Percentiles rank a stretch among this genome's conserved stretches.
phyloP scores from a whole-genome alignment of 2,888 invertebrate genomes.

The Seira musarum region DNA sequence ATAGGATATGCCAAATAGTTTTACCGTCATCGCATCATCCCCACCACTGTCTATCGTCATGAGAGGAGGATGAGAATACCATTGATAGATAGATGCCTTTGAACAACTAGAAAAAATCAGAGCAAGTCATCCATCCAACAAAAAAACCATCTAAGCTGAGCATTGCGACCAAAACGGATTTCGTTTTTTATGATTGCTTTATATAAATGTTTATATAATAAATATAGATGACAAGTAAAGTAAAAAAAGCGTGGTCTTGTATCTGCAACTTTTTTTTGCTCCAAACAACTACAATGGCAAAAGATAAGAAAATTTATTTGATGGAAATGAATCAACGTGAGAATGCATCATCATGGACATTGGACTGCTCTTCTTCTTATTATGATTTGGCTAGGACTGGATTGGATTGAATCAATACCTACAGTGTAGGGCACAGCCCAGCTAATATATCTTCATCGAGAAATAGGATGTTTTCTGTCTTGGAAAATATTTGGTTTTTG shows the following conservation, averaged over 20 bases:
- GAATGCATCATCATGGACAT: conserved; percentile 23
- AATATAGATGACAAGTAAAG: conserved; percentile 12
- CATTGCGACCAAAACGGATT: conserved; percentile 50
- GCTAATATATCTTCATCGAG: conserved; percentile 52
- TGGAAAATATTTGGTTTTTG: background rate
- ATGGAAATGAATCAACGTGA: conserved; percentile 44
- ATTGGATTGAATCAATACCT: conserved; percentile 29
- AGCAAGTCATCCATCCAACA: conserved; percentile 27
- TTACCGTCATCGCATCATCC: conserved; percentile 19
- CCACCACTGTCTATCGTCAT: conserved; percentile 1
- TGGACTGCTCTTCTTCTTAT: conserved; percentile 7
- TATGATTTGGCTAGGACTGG: conserved; percentile 11
- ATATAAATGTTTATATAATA: conserved; percentile 29
- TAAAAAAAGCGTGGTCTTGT: conserved; percentile 4
- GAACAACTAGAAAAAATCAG: conserved; percentile 19
- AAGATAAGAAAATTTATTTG: background rate
- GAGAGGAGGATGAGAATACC: conserved; percentile 10
- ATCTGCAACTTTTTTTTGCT: conserved; percentile 6
- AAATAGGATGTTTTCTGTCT: conserved; percentile 38
- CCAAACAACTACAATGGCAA: background rate
- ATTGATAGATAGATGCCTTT: background rate
- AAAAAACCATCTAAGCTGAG: conserved; percentile 1
- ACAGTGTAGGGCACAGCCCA: conserved; percentile 45
- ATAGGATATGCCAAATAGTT: conserved; percentile 41
- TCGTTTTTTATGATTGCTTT: conserved; percentile 40